These are phyloP conservation scores for Rhagoletis pomonella DNA, from an alignment of 1,140 invertebrate genomes.

Conservation along the genomic window DNA sequence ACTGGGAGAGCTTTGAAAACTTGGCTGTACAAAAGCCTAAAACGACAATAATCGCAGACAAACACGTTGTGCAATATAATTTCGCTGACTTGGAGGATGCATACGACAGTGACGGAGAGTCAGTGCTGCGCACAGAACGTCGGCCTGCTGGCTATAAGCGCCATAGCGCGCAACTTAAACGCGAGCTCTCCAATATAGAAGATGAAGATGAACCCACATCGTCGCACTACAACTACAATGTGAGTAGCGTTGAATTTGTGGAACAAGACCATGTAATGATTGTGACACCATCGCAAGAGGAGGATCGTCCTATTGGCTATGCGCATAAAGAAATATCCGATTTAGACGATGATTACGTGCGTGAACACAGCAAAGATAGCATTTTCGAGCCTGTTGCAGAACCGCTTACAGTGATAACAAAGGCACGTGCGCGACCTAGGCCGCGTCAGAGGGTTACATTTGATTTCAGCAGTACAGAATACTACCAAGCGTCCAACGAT, in stretches of 20 bases:
- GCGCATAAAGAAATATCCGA: slow-evolving; percentile 19
- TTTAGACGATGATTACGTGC: slow-evolving; percentile 30
- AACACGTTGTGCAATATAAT: slow-evolving; percentile 30
- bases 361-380: slow-evolving; percentile 22
- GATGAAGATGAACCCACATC: slow-evolving; percentile 8
- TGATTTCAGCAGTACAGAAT: slow-evolving; percentile 67
- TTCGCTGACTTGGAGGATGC: slow-evolving; percentile 37
- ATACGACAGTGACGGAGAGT: slow-evolving; percentile 14
- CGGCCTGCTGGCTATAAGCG: neutral
- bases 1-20: slow-evolving; percentile 70
- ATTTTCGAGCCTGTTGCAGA: slow-evolving; percentile 31
- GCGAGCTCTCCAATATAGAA: slow-evolving; percentile 30
- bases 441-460: slow-evolving; percentile 65
- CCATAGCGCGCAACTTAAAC: neutral
- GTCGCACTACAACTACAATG: neutral
- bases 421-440: slow-evolving; percentile 51
- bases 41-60: neutral
- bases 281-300: neutral
- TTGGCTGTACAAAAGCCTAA: slow-evolving; percentile 53
- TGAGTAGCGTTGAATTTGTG: slow-evolving; percentile 18
- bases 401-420: neutral
- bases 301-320: slow-evolving; percentile 9
- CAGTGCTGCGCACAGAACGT: neutral
- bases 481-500: slow-evolving; percentile 59
- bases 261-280: neutral